A percentile compares a stretch with the other conserved stretches of the same genome.
Evolutionary conservation across 2,888 invertebrate species (phyloP).

Genomic region (Pyralis farinalis): DNA sequence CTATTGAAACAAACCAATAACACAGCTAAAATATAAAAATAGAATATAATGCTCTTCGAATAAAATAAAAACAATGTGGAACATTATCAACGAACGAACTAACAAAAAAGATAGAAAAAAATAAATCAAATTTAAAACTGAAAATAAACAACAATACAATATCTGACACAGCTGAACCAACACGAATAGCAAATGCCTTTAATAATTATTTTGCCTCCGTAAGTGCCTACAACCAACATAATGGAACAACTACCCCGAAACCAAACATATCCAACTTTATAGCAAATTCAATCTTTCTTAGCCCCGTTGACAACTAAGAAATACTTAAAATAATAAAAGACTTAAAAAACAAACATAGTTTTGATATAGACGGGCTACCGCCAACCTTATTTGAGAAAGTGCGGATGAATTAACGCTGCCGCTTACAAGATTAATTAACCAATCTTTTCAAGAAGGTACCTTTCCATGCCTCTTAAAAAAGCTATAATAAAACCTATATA

Average conservation of each 20-base stretch:
- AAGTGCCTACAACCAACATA: background rate
- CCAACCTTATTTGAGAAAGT: constrained; percentile 12
- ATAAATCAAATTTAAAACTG: constrained; percentile 8
- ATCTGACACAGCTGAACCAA: background rate
- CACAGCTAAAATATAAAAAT: constrained; percentile 11
- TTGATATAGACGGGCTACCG: constrained; percentile 12
- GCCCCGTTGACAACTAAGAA: constrained; percentile 8
- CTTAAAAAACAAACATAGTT: constrained; percentile 14
- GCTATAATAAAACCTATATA: constrained; percentile 9
- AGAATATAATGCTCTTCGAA: constrained; percentile 8
- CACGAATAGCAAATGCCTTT: background rate
- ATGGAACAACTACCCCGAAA: background rate
- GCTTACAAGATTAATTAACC: constrained; percentile 8
- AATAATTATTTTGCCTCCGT: constrained; percentile 5
- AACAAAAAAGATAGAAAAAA: constrained; percentile 8
- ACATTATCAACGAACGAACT: constrained; percentile 10
- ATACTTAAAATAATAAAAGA: constrained; percentile 5
- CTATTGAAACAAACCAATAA: constrained; percentile 9
- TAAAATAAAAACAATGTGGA: constrained; percentile 17
- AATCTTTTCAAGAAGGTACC: constrained; percentile 10
- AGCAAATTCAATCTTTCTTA: too few species aligned
- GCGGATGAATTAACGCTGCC: constrained; percentile 5
- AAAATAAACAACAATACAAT: constrained; percentile 2
- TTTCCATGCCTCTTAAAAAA: constrained; percentile 13
- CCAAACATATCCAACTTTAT: too few species aligned